Evolutionary conservation across 2,113 vertebrate species (phyloP), one percentile per base, ranked within the genome.

Genomic region (Peromyscus polionotus): DNA sequence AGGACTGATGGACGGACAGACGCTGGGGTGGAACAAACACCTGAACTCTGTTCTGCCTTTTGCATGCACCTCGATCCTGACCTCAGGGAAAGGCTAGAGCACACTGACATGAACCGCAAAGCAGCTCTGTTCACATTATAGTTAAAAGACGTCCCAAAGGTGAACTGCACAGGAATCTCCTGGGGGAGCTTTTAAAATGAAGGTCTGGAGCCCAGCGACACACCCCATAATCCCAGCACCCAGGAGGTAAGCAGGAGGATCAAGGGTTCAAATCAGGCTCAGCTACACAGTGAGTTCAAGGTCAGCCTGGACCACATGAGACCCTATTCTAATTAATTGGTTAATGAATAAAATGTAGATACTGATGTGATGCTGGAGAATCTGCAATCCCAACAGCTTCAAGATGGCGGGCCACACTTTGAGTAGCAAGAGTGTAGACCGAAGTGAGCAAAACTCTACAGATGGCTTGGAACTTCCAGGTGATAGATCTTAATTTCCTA

Each of bases 41-140:
- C 39, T 89, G 45, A 51, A 85, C 14, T 79, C 39, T 48, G 65
- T 80, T 91, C 85, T 45, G 70, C 76, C 76, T 54, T 51, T 33
- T 75, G 75, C 7, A 31, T 63, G 57, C 24, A 90, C 12, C 48
- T 24, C 51, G 70, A 80, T 45, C 45, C 16, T 73, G 61, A 73
- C 80, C 54, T 93, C 90, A 59, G 61, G 42, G 48, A 90, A 48
- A 92, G 51, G 94, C 86, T n/a, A 51, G 68, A 87, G n/a, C 24
- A 33, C 33, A 76, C 20, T 87, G 86, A 84, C 36, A 77, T 12
- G 5, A 87, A 63, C 77, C 81, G 28, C 67, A 83, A 72, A 88
- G 36, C 85, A 57, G 42, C 33, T 26, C 22, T 81, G 36, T 5
- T 22, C 1, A 0, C 26, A 17, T 39, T 36, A 13, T 36, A 85